Percentiles rank a stretch among this genome's conserved stretches.
These are phyloP conservation scores for Acrossocheilus fasciatus DNA, from an alignment of 2,797 vertebrate species.

Conservation along the genomic window DNA sequence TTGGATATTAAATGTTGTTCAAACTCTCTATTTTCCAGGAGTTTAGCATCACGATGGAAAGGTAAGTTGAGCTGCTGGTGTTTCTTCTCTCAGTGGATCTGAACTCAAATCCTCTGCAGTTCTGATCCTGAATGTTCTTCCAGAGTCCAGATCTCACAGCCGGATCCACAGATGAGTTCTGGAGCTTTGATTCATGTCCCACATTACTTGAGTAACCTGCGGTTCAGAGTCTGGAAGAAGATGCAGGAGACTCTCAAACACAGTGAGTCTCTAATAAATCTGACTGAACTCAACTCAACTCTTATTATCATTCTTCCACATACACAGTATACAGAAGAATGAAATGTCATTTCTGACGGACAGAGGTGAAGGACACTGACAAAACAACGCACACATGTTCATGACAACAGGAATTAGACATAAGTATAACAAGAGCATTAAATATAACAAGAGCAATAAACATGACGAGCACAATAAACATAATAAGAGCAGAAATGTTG, in stretches of 20 bases:
- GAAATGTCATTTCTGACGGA: too few species aligned
- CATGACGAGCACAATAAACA: too few species aligned
- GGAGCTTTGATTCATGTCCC: slow-evolving; percentile 2
- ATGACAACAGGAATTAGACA: too few species aligned
- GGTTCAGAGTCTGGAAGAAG: slow-evolving; percentile 2
- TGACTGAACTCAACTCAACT: not conserved
- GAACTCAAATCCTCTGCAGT: not conserved
- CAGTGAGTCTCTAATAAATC: not conserved
- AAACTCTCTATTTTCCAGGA: not conserved
- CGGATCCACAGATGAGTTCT: slow-evolving; percentile 2
- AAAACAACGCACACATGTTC: too few species aligned
- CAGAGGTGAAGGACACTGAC: too few species aligned
- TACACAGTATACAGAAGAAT: too few species aligned
- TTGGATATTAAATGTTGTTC: not conserved
- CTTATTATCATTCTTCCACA: too few species aligned
- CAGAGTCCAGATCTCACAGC: slow-evolving; percentile 2
- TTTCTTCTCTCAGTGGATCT: not conserved
- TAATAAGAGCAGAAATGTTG: too few species aligned
- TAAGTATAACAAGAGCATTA: too few species aligned
- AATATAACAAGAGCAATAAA: too few species aligned
- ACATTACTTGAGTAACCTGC: not conserved
- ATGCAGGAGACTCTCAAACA: not conserved
- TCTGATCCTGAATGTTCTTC: slow-evolving; percentile 6
- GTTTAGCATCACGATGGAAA: not conserved
- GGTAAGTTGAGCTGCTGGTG: not conserved